Percentiles rank a stretch among this genome's conserved stretches.
Evolutionary conservation across 2,888 invertebrate genomes (phyloP).

Genomic region (Onchidella celtica): DNA sequence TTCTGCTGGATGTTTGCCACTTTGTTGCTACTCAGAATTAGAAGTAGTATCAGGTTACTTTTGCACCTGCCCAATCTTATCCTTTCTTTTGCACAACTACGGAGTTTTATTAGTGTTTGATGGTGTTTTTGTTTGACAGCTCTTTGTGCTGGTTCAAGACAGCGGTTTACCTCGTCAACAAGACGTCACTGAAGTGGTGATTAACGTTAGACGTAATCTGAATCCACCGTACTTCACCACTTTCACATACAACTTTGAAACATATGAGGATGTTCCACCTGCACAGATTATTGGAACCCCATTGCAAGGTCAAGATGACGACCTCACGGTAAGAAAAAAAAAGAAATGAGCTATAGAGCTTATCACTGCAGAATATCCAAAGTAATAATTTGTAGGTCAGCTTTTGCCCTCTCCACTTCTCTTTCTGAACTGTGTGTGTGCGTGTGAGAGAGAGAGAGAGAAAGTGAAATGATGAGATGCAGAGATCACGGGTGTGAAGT

Average conservation of each 20-base stretch:
- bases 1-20: too few species aligned
- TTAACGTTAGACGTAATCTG: constrained; percentile 69
- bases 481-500: too few species aligned
- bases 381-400: too few species aligned
- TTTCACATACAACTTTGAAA: constrained; percentile 58
- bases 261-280: constrained; percentile 55
- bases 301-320: constrained; percentile 31
- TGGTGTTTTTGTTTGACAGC: constrained; percentile 2
- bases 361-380: too few species aligned
- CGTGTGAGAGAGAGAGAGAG: too few species aligned
- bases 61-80: too few species aligned
- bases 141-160: constrained; percentile 42
- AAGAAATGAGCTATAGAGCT: too few species aligned
- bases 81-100: too few species aligned
- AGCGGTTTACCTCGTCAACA: constrained; percentile 46
- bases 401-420: neutral
- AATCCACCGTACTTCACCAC: constrained; percentile 67
- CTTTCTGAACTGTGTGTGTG: neutral
- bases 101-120: too few species aligned
- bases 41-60: too few species aligned
- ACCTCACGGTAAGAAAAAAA: constrained; percentile 10
- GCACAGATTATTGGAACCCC: constrained; percentile 58
- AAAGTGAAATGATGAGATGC: too few species aligned
- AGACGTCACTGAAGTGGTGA: constrained; percentile 49
- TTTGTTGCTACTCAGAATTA: too few species aligned